Evolutionary conservation across 2,888 invertebrate genomes (phyloP).

Genomic region (Nephrocerus scutellatus): DNA sequence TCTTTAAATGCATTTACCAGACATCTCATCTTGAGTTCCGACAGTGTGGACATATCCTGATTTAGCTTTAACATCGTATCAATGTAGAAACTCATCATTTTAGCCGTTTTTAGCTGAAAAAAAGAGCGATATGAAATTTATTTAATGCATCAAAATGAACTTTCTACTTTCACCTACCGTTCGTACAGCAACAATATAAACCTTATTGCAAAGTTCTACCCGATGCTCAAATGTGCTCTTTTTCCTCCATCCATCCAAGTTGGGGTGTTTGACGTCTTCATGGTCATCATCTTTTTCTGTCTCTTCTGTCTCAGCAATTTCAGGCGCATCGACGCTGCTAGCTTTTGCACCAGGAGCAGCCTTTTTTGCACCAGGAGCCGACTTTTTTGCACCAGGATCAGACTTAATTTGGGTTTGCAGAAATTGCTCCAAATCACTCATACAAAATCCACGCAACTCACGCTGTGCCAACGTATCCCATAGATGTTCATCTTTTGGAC

Average conservation of each 20-base stretch:
- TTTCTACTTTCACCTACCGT: no score
- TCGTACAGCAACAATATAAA: slow-evolving; percentile 50
- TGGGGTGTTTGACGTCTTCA: no score
- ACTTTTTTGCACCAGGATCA: no score
- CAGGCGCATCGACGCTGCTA: no score
- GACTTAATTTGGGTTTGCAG: no score
- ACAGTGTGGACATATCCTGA: slow-evolving; percentile 46
- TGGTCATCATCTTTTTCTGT: no score
- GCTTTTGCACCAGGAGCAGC: no score
- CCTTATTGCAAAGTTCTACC: slow-evolving; percentile 48
- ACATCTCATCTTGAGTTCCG: slow-evolving; percentile 49
- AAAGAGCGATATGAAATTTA: not conserved
- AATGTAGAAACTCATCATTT: slow-evolving; percentile 54
- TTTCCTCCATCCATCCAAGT: slow-evolving; percentile 23
- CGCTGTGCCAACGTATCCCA: slow-evolving; percentile 58
- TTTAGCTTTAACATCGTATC: slow-evolving; percentile 53
- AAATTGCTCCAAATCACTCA: slow-evolving; percentile 34
- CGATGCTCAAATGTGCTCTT: slow-evolving; percentile 43
- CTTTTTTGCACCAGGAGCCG: no score
- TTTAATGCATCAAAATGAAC: no score
- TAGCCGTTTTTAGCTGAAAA: slow-evolving; percentile 45
- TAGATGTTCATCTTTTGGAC: slow-evolving; percentile 50
- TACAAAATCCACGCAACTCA: slow-evolving; percentile 50
- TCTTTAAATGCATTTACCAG: slow-evolving; percentile 50
- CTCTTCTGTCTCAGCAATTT: no score